phyloP scores from a whole-genome alignment of 2,888 invertebrate species.

The Caenorhabditis angaria region DNA sequence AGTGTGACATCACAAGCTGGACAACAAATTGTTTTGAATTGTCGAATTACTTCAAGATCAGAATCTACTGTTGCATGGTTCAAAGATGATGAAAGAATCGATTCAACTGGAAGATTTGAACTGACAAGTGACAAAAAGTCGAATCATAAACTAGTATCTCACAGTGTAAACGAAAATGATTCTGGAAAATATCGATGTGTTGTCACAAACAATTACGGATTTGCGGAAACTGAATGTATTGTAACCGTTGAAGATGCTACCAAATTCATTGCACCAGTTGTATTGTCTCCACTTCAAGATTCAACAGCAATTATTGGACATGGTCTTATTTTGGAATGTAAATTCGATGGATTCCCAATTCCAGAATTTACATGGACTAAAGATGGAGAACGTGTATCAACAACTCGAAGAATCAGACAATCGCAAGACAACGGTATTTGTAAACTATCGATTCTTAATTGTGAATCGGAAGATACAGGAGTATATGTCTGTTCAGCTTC shows the following conservation, averaged over 20 bases:
- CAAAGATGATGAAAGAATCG: slow-evolving; percentile 45
- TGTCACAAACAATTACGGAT: slow-evolving; percentile 70
- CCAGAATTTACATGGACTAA: slow-evolving; percentile 70
- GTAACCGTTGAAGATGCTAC: slow-evolving; percentile 53
- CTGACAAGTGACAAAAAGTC: slow-evolving; percentile 37
- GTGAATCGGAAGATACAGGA: slow-evolving; percentile 62
- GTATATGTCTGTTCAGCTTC: slow-evolving; percentile 59
- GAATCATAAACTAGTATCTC: slow-evolving; percentile 46
- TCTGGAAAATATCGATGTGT: slow-evolving; percentile 73
- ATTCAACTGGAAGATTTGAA: slow-evolving; percentile 53
- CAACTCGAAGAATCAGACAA: slow-evolving; percentile 53
- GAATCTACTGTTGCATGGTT: slow-evolving; percentile 45
- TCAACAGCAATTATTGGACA: slow-evolving; percentile 54
- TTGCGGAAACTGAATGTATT: slow-evolving; percentile 46
- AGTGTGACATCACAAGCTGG: slow-evolving; percentile 62
- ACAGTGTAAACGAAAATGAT: slow-evolving; percentile 57
- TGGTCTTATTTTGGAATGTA: slow-evolving; percentile 71
- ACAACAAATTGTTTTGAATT: slow-evolving; percentile 54
- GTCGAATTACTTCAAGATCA: slow-evolving; percentile 45
- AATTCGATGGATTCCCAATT: slow-evolving; percentile 73
- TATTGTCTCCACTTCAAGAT: slow-evolving; percentile 44
- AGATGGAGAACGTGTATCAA: slow-evolving; percentile 61
- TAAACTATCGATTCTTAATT: slow-evolving; percentile 49
- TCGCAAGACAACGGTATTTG: slow-evolving; percentile 57
- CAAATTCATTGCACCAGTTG: slow-evolving; percentile 47